Base-by-base conservation (phyloP, 2,888 invertebrate genomes). In the Papilio elwesi region DNA sequence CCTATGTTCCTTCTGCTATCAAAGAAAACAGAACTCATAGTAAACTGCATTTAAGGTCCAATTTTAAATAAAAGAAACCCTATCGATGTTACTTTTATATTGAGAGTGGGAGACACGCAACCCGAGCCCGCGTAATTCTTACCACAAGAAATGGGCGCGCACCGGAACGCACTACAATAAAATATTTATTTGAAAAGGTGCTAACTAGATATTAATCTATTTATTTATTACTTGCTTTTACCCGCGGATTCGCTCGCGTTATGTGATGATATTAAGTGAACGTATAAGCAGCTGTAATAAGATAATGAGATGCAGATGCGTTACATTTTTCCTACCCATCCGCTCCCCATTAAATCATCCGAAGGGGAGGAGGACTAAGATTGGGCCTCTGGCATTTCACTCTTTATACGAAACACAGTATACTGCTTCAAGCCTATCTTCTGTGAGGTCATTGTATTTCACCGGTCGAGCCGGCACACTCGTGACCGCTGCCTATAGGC, bases 91-190 rank as follows among this genome's bases (percentile, higher is more conserved):
- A 43, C 57, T 15, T 55, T 68, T 71, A 38, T 47, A 43, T 26
- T 52, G 51, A 62, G 51, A 15, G 36, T 26, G 70, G 57, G 15
- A 49, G 8, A 70, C 76, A 76, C 70, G 53, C 64, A 57, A 73
- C 72, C 47, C 36, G 57, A 43, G 66, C 72, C 57, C 48, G 65
- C 59, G 71, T 78, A 76, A 77, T 76, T 77, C 70, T 75, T 74
- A 70, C 67, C 74, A 74, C 74, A 78, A 80, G 74, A 78, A 79
- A 68, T 75, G 73, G 70, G 71, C 55, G 76, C 74, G 77, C 74
- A 78, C 77, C 68, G 67, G 55, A 74, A 76, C 71, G 72, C 64
- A 71, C 57, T 52, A 74, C 74, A 77, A 76, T 75, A 72, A 73
- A 76, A 76, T 64, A 13, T 64, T 64, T 68, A 12, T 68, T 57